A percentile compares a stretch with the other conserved stretches of the same genome.
phyloP scores from a whole-genome alignment of 2,797 vertebrate species.

The Propithecus deckenii region DNA sequence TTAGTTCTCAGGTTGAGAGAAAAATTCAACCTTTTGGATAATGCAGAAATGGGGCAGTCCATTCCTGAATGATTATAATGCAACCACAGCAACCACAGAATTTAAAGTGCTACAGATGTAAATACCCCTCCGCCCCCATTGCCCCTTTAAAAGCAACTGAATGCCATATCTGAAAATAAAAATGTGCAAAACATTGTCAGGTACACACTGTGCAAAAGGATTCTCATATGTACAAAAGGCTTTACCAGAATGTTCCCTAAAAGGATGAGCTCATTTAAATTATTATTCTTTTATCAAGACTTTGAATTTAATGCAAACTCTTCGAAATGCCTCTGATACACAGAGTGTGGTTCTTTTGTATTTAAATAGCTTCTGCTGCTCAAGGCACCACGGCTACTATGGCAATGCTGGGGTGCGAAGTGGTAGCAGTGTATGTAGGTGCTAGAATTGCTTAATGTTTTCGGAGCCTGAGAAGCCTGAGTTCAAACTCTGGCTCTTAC shows the following conservation, averaged over 20 bases:
- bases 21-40: background rate
- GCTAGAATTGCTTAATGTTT: background rate
- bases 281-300: background rate
- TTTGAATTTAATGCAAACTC: background rate
- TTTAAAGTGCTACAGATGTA: background rate
- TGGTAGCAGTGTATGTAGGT: background rate
- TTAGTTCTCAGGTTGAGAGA: background rate
- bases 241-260: conserved; percentile 12
- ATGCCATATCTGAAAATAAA: conserved; percentile 11
- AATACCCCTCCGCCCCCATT: background rate
- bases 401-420: too few relatives aligned
- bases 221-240: background rate
- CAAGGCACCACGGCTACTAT: accelerated
- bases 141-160: background rate
- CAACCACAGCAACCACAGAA: background rate
- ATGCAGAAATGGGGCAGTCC: background rate
- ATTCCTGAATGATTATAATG: background rate
- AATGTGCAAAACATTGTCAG: conserved; percentile 23
- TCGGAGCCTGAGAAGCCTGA: background rate
- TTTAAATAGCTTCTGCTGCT: background rate
- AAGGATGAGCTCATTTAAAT: conserved; percentile 24
- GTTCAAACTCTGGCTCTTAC: background rate
- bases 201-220: conserved; percentile 24
- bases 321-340: background rate
- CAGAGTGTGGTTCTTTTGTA: background rate